A percentile compares a stretch with the other conserved stretches of the same genome.
phyloP scores from a whole-genome alignment of 2,113 vertebrate species.

The Pelodiscus sinensis region DNA sequence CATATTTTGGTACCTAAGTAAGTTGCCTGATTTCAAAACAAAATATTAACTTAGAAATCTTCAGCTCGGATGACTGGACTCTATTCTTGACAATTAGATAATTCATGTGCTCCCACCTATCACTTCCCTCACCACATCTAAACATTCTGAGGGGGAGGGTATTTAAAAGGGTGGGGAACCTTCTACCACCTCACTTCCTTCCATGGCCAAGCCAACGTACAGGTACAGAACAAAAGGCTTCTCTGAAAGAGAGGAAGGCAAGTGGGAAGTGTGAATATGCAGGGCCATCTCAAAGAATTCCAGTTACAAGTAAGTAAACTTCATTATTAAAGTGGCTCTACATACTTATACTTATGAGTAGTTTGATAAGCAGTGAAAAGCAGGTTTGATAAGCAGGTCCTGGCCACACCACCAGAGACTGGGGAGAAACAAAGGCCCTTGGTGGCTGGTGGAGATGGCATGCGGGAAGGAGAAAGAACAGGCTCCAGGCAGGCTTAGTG shows the following conservation, averaged over 20 bases:
- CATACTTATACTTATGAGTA: background rate
- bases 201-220: background rate
- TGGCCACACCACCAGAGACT: too few relatives aligned
- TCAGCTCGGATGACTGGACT: too few relatives aligned
- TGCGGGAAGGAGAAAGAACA: too few relatives aligned
- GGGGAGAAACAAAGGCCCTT: too few relatives aligned
- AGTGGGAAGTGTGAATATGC: background rate
- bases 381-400: too few relatives aligned
- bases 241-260: background rate
- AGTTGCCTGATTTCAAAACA: background rate
- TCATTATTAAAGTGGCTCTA: background rate
- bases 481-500: too few relatives aligned
- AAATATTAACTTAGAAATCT: background rate
- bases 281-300: background rate
- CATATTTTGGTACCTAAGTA: background rate
- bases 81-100: background rate
- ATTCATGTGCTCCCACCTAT: background rate
- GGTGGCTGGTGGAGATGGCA: too few relatives aligned
- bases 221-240: background rate
- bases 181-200: background rate
- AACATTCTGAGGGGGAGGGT: background rate
- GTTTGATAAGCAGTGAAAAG: background rate
- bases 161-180: background rate
- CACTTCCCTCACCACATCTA: background rate
- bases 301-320: too few relatives aligned